Evolutionary conservation across 2,888 invertebrate genomes (phyloP).

Genomic region (Trachelus iudaicus): DNA sequence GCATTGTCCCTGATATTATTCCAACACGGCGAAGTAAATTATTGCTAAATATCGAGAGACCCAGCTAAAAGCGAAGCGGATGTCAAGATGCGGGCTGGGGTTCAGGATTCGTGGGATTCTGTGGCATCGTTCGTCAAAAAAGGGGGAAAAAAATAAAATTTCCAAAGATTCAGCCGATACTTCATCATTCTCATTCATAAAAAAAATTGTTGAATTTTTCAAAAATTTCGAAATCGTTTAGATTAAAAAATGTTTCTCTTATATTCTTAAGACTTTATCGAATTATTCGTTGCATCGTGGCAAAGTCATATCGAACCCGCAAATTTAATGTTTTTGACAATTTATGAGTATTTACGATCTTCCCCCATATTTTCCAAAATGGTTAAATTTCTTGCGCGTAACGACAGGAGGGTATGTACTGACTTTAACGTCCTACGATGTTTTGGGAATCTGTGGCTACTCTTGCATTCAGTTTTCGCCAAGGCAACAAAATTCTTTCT

Average conservation of each 20-base stretch:
- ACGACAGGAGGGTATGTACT: neutral
- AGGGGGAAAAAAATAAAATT: neutral
- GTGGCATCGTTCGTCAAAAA: neutral
- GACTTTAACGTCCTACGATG: constrained; percentile 28
- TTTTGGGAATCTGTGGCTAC: constrained; percentile 50
- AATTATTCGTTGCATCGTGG: neutral
- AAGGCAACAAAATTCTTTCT: constrained; percentile 23
- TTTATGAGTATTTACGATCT: neutral
- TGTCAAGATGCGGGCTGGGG: constrained; percentile 52
- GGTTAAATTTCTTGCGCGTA: neutral
- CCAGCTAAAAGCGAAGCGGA: constrained; percentile 36
- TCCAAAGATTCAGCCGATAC: neutral
- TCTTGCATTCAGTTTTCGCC: constrained; percentile 37
- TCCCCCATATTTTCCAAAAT: constrained; percentile 16
- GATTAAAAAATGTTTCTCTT: neutral
- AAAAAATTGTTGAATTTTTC: neutral
- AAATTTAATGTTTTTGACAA: neutral
- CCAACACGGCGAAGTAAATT: constrained; percentile 43
- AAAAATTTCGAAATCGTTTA: too few species aligned
- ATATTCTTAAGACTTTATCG: neutral
- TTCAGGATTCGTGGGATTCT: constrained; percentile 43
- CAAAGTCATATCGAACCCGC: neutral
- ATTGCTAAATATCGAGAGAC: constrained; percentile 43
- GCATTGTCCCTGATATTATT: constrained; percentile 18
- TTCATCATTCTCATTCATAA: too few species aligned